Percentiles rank a stretch among this genome's conserved stretches.
Conservation (phyloP, 2,797 vertebrate genomes). For the Furcifer pardalis region DNA sequence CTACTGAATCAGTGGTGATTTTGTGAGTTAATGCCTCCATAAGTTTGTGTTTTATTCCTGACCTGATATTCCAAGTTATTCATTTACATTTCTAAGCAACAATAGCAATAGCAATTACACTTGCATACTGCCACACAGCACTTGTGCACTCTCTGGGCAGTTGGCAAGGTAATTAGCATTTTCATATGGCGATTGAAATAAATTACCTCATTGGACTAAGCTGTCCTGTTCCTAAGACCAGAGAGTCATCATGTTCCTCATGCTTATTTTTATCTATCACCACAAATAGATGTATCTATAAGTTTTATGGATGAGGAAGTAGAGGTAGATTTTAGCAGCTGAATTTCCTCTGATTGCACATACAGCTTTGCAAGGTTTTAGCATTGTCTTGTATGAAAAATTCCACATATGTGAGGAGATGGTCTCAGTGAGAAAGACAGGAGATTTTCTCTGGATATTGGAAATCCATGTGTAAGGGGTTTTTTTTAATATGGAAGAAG, state of each 20-base stretch:
- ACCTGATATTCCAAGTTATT: not conserved
- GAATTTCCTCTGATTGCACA: not conserved
- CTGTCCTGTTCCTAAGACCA: too few relatives aligned
- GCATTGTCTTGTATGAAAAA: not conserved
- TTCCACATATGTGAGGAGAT: not conserved
- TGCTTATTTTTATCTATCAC: not conserved
- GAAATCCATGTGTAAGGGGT: not conserved
- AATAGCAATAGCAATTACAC: not conserved
- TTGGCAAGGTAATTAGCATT: too few relatives aligned
- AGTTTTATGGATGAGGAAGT: not conserved
- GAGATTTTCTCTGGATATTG: not conserved
- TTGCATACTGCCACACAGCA: too few relatives aligned
- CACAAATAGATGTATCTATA: not conserved
- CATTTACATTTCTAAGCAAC: not conserved
- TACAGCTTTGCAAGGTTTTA: not conserved
- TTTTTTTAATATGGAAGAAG: not conserved
- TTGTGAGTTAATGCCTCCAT: too few relatives aligned
- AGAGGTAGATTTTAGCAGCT: not conserved
- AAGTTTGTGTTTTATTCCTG: not conserved
- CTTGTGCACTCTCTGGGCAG: too few relatives aligned
- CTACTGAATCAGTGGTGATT: too few relatives aligned
- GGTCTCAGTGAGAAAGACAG: not conserved
- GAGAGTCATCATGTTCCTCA: too few relatives aligned
- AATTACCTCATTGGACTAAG: too few relatives aligned
- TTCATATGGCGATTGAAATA: too few relatives aligned